Percentiles rank a stretch among this genome's conserved stretches.
These are phyloP conservation scores for Pelmatolapia mariae DNA, from an alignment of 2,113 vertebrate species.

Conservation along the genomic window DNA sequence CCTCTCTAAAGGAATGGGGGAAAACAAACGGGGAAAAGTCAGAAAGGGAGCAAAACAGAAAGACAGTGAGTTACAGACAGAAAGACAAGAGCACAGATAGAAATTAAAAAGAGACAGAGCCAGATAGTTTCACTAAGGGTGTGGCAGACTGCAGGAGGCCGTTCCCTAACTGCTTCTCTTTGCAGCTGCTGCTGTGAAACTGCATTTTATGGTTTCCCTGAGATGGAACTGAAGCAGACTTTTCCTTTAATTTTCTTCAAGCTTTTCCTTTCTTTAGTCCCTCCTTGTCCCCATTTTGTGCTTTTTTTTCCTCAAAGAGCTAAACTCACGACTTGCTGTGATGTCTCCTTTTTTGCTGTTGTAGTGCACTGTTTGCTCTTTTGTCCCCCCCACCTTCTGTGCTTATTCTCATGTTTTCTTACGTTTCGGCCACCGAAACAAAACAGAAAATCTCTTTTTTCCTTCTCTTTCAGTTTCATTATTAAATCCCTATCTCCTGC, in stretches of 20 bases:
- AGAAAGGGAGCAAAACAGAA: slow-evolving; percentile 6
- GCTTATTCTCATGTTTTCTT: background rate
- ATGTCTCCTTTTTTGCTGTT: background rate
- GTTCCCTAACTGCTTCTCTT: slow-evolving; percentile 10
- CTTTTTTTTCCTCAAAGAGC: background rate
- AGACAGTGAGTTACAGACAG: background rate
- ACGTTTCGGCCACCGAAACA: background rate
- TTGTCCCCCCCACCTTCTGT: background rate
- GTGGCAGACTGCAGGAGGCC: slow-evolving; percentile 25
- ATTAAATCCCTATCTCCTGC: slow-evolving; percentile 27
- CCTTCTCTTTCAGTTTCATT: background rate
- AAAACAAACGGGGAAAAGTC: background rate
- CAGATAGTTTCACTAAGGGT: background rate
- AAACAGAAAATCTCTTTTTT: background rate
- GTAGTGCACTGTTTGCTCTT: background rate
- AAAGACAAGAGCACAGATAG: background rate
- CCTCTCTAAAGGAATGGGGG: slow-evolving; percentile 11
- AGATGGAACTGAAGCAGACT: background rate
- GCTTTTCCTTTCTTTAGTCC: background rate
- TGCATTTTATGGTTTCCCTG: background rate
- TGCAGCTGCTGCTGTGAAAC: background rate
- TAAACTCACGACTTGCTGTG: background rate
- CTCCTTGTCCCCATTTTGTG: background rate
- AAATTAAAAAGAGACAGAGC: background rate
- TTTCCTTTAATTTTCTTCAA: slow-evolving; percentile 11